Evolutionary conservation across 2,113 vertebrate genomes (phyloP).

Genomic region (Salvelinus fontinalis): DNA sequence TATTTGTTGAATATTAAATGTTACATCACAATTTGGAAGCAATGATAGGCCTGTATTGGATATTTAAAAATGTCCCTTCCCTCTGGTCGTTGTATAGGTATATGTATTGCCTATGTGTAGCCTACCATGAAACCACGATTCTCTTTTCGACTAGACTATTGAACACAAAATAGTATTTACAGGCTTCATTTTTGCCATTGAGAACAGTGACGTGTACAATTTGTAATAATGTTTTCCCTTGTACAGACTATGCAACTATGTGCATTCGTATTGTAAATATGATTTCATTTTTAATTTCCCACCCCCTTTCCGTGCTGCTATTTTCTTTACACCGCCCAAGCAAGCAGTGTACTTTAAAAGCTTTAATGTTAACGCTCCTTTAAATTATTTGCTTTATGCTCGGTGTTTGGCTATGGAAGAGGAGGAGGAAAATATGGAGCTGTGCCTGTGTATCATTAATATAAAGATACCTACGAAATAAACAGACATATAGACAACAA

Average conservation of each 20-base stretch:
- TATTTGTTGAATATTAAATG: conserved; percentile 55
- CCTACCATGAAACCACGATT: conserved; percentile 60
- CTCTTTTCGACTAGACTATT: conserved; percentile 63
- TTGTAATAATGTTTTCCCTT: conserved; percentile 70
- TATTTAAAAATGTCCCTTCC: conserved; percentile 26
- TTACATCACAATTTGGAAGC: conserved; percentile 50
- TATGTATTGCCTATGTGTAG: conserved; percentile 52
- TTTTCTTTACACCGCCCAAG: conserved; percentile 61
- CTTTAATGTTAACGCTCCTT: conserved; percentile 66
- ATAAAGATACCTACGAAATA: conserved; percentile 72
- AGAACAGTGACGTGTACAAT: conserved; percentile 77
- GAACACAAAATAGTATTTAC: conserved; percentile 48
- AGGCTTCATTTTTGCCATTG: conserved; percentile 51
- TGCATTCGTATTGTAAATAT: conserved; percentile 79
- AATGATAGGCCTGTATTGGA: conserved; percentile 27
- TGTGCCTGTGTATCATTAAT: conserved; percentile 72
- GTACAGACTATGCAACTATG: conserved; percentile 74
- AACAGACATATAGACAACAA: conserved; percentile 69
- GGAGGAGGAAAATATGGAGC: conserved; percentile 45
- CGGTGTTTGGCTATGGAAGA: conserved; percentile 65
- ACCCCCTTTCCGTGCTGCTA: conserved; percentile 66
- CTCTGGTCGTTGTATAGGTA: conserved; percentile 59
- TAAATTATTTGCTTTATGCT: conserved; percentile 75
- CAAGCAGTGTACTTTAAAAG: conserved; percentile 44
- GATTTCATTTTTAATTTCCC: conserved; percentile 61